Evolutionary conservation across 2,113 vertebrate species (phyloP), one percentile per base, ranked within the genome.

Genomic region (Callionymus lyra): DNA sequence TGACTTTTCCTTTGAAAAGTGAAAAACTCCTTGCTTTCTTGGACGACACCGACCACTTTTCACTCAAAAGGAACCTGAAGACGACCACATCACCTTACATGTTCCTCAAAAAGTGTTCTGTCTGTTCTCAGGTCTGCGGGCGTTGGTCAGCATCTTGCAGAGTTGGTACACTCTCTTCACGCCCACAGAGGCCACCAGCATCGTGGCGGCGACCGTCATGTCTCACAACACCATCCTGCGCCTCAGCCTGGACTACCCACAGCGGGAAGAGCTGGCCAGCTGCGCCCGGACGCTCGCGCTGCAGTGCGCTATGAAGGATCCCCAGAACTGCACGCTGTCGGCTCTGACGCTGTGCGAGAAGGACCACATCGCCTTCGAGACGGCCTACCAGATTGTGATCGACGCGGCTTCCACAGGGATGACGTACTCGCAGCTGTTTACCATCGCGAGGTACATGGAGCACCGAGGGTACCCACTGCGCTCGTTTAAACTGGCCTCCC

Each of bases 151-250:
- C 85, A 98, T 99, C 74, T 59, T 99, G 57, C 95, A 99, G 82
- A 93, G 91, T 82, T 98, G 95, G 95, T 96, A 97, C 77, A 95
- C 93, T 0, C 87, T 98, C 50, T 98, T 98, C 85, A 99, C 95
- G 0, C 95, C 94, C 0, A 97, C 94, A 0, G 95, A 99, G 75
- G 94, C 95, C 70, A 97, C 95, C 56, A 97, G 92, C 79, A 98
- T 99, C 0, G 93, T 98, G 47, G 94, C 95, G 0, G 91, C 94
- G 44, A 94, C 94, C 0, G 93, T 97, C 56, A 97, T 97, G 77
- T 98, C 95, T 60, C 93, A 99, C 81, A 94, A 90, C 80, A 97
- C 93, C 59, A 91, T 95, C 60, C 84, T 97, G 70, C 91, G 93
- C 34, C 91, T 98, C 58, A 94, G 89, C 79, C 86, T 96, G 32